Conservation (phyloP, 2,797 vertebrate genomes). For the Decapterus maruadsi region DNA sequence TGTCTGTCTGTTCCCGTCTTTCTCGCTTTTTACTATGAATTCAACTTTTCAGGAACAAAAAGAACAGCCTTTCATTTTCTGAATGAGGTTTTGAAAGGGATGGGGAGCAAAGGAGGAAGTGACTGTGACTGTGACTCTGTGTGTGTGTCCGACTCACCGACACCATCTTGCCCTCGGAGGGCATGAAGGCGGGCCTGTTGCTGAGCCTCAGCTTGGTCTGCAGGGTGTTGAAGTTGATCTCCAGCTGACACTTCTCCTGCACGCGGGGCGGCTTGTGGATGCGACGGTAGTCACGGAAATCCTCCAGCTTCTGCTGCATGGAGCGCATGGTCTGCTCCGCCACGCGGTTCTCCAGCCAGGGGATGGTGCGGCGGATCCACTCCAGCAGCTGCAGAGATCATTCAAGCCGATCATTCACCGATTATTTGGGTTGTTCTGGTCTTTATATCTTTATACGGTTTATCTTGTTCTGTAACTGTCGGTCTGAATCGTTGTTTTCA, state of each 20-base stretch:
- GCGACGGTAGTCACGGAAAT: conserved; percentile 93
- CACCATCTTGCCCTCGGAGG: conserved; percentile 95
- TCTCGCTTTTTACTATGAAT: neutral
- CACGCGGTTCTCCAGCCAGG: conserved; percentile 93
- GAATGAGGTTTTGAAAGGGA: conserved; percentile 2
- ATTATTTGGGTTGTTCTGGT: neutral
- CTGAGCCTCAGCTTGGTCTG: conserved; percentile 96
- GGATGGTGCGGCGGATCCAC: conserved; percentile 93
- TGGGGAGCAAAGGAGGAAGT: neutral
- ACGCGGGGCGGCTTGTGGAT: conserved; percentile 93
- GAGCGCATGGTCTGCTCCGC: conserved; percentile 90
- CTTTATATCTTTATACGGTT: too few relatives aligned
- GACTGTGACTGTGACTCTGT: neutral
- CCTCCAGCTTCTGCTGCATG: conserved; percentile 95
- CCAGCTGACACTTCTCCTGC: conserved; percentile 98
- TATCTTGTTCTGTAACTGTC: neutral
- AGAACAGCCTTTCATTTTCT: neutral
- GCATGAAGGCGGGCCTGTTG: conserved; percentile 95
- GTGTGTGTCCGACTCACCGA: conserved; percentile 84
- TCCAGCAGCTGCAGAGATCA: conserved; percentile 85
- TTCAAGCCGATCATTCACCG: neutral
- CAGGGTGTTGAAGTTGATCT: conserved; percentile 99
- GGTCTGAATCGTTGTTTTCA: neutral
- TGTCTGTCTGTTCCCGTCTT: neutral
- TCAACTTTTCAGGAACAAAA: neutral